Evolutionary conservation across 2,797 vertebrate species (phyloP), one percentile per base, ranked within the genome.

Genomic region (Macroramphosus scolopax): DNA sequence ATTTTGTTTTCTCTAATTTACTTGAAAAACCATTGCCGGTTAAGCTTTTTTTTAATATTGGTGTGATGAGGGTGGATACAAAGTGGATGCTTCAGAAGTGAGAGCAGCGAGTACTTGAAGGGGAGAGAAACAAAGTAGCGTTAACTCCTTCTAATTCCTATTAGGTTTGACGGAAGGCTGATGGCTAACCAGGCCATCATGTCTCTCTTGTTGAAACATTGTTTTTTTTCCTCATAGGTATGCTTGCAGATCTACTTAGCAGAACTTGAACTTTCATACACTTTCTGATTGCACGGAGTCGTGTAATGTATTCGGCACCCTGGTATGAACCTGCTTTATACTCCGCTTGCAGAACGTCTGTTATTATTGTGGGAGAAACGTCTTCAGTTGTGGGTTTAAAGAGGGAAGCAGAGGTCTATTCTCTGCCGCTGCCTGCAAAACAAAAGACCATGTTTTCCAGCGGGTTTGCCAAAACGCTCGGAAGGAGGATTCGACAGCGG

Each of bases 1-100:
- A 91, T 91, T 90, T 91, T 90, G 89, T 91, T 92, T 91, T 91
- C 87, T 90, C 75, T 89, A 81, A 89, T 92, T 91, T 90, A 88
- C 84, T 91, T 82, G 84, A 87, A 89, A 90, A 90, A 87, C 80
- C 80, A 77, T 84, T 59, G 68, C 55, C 63, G 65, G 81, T 74
- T 84, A 84, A 87, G 85, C 85, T n/a, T n/a, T n/a, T 85, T 89
- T 90, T 89, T 87, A 86, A 85, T 84, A 78, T 82, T 66, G 75
- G 61, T 51, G 59, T 64, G 74, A 81, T 84, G 70, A 75, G 77
- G 77, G 54, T 51, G 75, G 85, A 75, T 75, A 79, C 78, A 77
- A 72, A 70, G 76, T 51, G 46, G 65, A 59, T 74, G 75, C 73
- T 63, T 81, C 69, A 82, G 80, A 80, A 84, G 74, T 79, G 69